Base-by-base conservation (phyloP, 2,888 invertebrate genomes). In the Smittia sp. region DNA sequence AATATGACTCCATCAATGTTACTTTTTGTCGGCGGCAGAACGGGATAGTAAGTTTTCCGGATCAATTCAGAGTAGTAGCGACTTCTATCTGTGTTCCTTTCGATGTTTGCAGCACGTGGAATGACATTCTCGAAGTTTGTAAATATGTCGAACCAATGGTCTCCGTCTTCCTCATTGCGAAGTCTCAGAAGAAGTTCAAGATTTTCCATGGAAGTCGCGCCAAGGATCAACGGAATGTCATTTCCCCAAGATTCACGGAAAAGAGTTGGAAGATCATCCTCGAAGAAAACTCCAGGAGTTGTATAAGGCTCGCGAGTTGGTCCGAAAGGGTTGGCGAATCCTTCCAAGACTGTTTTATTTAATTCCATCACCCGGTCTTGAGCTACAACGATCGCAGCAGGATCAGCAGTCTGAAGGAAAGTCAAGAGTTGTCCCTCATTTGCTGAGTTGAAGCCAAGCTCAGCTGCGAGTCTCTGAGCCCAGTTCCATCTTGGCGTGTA, bases 231-330 rank as follows among this genome's bases (percentile, higher is more conserved):
- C 7, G 6, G 6, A 38, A 38, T 9, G 18, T 73, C 13, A 65
- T 78, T 79, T 69, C 82, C 79, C 82, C 82, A 82, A 0, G 79
- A 76, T 1, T 77, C 25, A 22, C 78, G 75, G 76, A 80, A 76
- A 66, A 80, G 54, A 62, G 78, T 76, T 1, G 76, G 69, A 0
- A 80, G 79, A 4, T 78, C 65, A 22, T 78, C 78, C 15, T 76
- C 75, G 0, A 82, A 75, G 7, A 82, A 77, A 7, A 80, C 80
- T 18, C 81, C 78, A 1, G 78, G 77, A 0, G 79, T 79, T 1
- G 70, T 68, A 24, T 82, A 82, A 0, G 83, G 80, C 58, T 82
- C 82, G 20, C 82, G 76, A 0, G 78, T 78, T 0, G 83, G 83
- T 1, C 81, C 82, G 74, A 81, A 81, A 20, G 80, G 79, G 24